These are phyloP conservation scores for Nansenia antarctica DNA, from an alignment of 2,113 vertebrate species.

Conservation along the genomic window DNA sequence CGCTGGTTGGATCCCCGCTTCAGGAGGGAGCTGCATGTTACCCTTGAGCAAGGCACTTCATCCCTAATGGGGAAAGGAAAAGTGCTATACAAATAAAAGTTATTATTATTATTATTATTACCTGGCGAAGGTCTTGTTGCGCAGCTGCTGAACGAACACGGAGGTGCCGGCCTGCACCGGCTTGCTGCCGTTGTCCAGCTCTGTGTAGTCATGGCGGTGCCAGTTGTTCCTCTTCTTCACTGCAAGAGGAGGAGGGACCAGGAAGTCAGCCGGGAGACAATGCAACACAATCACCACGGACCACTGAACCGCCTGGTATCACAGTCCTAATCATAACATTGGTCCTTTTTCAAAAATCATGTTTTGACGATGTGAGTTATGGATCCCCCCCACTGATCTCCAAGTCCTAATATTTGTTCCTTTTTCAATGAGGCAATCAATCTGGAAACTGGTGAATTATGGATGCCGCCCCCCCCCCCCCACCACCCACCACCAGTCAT, in stretches of 20 bases:
- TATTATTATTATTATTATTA: conserved; percentile 58
- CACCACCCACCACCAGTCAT: conserved; percentile 10
- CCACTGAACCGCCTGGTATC: not conserved
- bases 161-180: conserved; percentile 94
- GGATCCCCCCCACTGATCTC: too few relatives aligned
- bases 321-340: not conserved
- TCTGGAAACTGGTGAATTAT: conserved; percentile 26
- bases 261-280: not conserved
- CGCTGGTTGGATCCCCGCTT: too few relatives aligned
- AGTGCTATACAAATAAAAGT: too few relatives aligned
- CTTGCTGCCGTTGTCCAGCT: conserved; percentile 85
- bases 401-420: too few relatives aligned
- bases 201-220: conserved; percentile 97
- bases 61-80: too few relatives aligned
- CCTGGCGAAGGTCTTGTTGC: conserved; percentile 87
- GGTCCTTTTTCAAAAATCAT: not conserved
- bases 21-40: too few relatives aligned
- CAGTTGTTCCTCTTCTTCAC: conserved; percentile 97
- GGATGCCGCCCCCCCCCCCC: too few relatives aligned
- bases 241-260: conserved; percentile 53
- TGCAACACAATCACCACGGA: not conserved
- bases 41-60: too few relatives aligned
- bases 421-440: too few relatives aligned
- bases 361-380: too few relatives aligned
- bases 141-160: conserved; percentile 87